Evolutionary conservation across 2,888 invertebrate species (phyloP).

Genomic region (Drosophila picticornis): DNA sequence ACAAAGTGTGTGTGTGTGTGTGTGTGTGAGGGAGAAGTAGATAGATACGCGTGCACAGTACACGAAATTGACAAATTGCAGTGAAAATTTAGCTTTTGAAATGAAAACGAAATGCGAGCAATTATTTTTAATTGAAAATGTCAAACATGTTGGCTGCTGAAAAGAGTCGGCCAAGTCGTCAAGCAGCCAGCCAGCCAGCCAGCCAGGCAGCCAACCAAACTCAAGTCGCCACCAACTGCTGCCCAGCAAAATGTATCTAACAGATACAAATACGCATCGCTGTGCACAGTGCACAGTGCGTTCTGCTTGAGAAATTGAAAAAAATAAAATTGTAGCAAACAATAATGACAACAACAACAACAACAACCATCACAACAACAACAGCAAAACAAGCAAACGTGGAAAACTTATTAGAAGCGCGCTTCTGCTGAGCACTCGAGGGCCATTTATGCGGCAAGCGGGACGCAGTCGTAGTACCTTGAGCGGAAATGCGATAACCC

Average conservation of each 20-base stretch:
- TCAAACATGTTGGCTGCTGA: constrained; percentile 72
- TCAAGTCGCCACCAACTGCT: constrained; percentile 23
- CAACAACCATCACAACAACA: not conserved
- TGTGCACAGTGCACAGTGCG: constrained; percentile 20
- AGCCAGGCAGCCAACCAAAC: constrained; percentile 20
- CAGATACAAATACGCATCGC: constrained; percentile 23
- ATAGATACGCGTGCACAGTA: constrained; percentile 44
- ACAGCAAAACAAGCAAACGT: constrained; percentile 30
- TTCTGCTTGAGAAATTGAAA: constrained; percentile 39
- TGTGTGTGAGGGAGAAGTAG: not conserved
- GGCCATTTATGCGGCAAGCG: constrained; percentile 39
- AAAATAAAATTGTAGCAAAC: not conserved
- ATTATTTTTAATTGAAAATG: constrained; percentile 82
- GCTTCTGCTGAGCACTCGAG: constrained; percentile 54
- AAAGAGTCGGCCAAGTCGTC: constrained; percentile 62
- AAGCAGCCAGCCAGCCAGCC: constrained; percentile 40
- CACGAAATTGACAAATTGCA: constrained; percentile 74
- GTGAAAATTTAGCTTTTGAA: constrained; percentile 65
- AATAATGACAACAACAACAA: not conserved
- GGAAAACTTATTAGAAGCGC: constrained; percentile 51
- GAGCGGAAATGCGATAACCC: constrained; percentile 79
- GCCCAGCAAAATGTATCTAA: constrained; percentile 32
- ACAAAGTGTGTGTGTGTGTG: constrained; percentile 19
- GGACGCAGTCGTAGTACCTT: constrained; percentile 59
- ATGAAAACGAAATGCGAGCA: constrained; percentile 77